Evolutionary conservation across 2,888 invertebrate species (phyloP).

Genomic region (Synanthedon formicaeformis): DNA sequence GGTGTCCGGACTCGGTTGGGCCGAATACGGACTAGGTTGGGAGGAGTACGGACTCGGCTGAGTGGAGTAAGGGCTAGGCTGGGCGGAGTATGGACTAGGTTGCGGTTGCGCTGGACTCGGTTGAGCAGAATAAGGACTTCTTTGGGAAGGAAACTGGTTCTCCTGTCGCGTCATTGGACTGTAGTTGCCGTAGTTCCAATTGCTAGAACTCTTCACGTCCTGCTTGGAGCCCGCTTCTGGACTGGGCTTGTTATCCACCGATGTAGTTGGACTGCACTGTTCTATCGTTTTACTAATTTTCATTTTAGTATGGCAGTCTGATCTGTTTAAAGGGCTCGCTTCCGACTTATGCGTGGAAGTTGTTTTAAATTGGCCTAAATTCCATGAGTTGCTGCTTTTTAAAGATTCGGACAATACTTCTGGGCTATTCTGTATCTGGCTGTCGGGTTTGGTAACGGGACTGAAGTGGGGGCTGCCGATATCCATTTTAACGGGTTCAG

Average conservation of each 20-base stretch:
- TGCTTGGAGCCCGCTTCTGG: slow-evolving; percentile 50
- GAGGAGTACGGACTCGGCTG: slow-evolving; percentile 63
- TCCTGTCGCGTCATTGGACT: slow-evolving; percentile 64
- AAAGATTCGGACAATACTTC: slow-evolving; percentile 43
- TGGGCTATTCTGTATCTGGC: slow-evolving; percentile 58
- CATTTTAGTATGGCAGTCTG: slow-evolving; percentile 50
- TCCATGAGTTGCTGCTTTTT: slow-evolving; percentile 50
- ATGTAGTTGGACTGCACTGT: slow-evolving; percentile 63
- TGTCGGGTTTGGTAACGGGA: slow-evolving; percentile 58
- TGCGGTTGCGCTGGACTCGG: slow-evolving; percentile 56
- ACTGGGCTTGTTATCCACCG: slow-evolving; percentile 57
- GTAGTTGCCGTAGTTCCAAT: slow-evolving; percentile 55
- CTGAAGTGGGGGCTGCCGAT: slow-evolving; percentile 55
- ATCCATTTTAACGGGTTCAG: slow-evolving; percentile 42
- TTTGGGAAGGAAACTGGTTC: slow-evolving; percentile 52
- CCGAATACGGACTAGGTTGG: slow-evolving; percentile 59
- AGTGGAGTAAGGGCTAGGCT: slow-evolving; percentile 57
- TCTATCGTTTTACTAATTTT: slow-evolving; percentile 54
- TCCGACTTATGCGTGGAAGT: slow-evolving; percentile 60
- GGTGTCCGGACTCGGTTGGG: slow-evolving; percentile 61
- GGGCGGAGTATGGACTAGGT: slow-evolving; percentile 39
- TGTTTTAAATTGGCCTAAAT: slow-evolving; percentile 51
- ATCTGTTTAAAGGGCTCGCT: slow-evolving; percentile 56
- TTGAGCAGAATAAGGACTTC: slow-evolving; percentile 61
- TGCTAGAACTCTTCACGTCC: slow-evolving; percentile 53